phyloP scores from a whole-genome alignment of 2,797 vertebrate species.

The Anguilla marmorata region DNA sequence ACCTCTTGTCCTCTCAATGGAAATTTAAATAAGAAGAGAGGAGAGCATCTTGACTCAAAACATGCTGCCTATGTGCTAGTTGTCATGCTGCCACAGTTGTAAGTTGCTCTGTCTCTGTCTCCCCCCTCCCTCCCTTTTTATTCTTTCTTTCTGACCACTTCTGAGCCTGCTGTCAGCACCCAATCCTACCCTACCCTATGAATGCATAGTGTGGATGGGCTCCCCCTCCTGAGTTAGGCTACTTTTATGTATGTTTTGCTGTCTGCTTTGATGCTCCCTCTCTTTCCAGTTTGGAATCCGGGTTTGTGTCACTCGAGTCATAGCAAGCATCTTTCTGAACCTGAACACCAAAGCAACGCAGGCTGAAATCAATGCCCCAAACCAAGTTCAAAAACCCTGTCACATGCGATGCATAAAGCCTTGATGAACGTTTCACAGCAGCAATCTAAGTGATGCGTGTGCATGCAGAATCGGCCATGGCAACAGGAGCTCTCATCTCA shows the following conservation, averaged over 20 bases:
- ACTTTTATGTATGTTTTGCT: background rate
- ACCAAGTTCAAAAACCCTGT: background rate
- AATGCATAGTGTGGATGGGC: background rate
- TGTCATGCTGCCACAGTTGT: too few relatives aligned
- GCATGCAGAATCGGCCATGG: background rate
- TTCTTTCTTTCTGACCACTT: background rate
- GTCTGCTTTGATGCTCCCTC: background rate
- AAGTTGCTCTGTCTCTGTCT: background rate
- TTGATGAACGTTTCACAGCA: background rate
- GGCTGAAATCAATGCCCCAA: background rate
- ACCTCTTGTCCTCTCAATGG: too few relatives aligned
- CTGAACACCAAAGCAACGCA: background rate
- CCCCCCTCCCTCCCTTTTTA: too few relatives aligned
- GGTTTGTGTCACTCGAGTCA: background rate
- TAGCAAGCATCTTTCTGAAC: background rate
- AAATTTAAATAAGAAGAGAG: too few relatives aligned
- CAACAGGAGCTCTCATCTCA: background rate
- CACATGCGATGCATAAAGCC: background rate
- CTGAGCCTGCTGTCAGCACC: background rate
- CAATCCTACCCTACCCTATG: background rate
- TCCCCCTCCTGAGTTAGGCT: background rate
- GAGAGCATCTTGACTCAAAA: too few relatives aligned
- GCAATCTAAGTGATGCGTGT: background rate
- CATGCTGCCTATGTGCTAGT: too few relatives aligned
- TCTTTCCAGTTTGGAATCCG: background rate